Percentiles rank a stretch among this genome's conserved stretches.
Conservation (phyloP, 2,113 vertebrate species). For the Alouatta palliata region DNA sequence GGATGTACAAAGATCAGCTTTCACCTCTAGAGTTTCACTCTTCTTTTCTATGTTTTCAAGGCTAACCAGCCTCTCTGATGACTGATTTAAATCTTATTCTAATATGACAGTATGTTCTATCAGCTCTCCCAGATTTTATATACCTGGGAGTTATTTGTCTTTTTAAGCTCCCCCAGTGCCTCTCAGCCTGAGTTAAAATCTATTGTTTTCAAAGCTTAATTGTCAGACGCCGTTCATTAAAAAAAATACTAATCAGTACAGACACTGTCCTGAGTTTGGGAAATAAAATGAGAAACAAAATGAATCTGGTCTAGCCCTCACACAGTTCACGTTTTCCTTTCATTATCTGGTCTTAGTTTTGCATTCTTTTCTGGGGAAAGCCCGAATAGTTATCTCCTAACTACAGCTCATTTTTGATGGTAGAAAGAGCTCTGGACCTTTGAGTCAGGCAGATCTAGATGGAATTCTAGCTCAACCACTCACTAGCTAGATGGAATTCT, state of each 20-base stretch:
- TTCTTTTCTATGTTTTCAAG: background rate
- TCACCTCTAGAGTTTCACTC: background rate
- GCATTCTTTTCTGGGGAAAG: background rate
- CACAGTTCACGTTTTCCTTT: background rate
- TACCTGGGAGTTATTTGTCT: background rate
- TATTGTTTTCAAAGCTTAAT: background rate
- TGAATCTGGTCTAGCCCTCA: background rate
- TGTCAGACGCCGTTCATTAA: background rate
- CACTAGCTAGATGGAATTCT: background rate
- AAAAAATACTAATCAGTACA: background rate
- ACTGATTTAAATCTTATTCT: background rate
- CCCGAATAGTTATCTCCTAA: background rate
- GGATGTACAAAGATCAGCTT: background rate
- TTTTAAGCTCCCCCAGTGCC: background rate
- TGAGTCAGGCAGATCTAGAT: background rate
- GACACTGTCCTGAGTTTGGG: background rate
- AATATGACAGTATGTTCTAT: background rate
- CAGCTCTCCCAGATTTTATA: background rate
- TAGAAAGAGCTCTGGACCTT: background rate
- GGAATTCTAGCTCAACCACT: background rate
- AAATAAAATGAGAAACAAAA: background rate
- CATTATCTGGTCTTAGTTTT: background rate
- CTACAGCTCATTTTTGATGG: background rate
- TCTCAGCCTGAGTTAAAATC: background rate
- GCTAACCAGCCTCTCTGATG: background rate